A percentile compares a stretch with the other conserved stretches of the same genome.
These are phyloP conservation scores for Odontomyia ornata DNA, from an alignment of 2,888 invertebrate genomes.

Conservation along the genomic window DNA sequence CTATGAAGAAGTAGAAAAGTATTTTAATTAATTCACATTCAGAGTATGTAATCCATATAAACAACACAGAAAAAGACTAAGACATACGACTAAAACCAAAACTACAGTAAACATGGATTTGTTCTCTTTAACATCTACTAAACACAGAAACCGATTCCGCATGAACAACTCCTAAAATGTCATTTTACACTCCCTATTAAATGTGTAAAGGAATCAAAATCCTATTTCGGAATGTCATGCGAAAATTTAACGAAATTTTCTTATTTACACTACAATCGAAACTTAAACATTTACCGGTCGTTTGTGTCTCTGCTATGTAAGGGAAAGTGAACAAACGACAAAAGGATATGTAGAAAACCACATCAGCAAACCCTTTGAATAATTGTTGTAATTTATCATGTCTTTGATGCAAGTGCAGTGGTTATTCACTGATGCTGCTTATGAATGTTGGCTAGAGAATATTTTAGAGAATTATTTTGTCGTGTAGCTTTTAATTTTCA, in stretches of 20 bases:
- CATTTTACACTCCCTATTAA: slow-evolving; percentile 9
- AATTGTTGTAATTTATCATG: not conserved
- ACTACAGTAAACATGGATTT: not conserved
- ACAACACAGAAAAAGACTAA: not conserved
- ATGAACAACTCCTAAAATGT: slow-evolving; percentile 34
- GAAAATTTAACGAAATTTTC: slow-evolving; percentile 47
- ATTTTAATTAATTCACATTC: no score
- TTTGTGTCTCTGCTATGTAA: not conserved
- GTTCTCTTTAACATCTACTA: no score
- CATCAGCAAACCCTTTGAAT: not conserved
- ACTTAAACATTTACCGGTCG: slow-evolving; percentile 12
- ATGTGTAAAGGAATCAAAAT: slow-evolving; percentile 43
- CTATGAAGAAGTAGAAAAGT: no score
- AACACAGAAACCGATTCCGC: slow-evolving; percentile 38
- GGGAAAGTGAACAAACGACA: not conserved
- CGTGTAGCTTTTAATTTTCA: no score
- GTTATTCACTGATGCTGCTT: no score
- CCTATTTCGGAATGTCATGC: slow-evolving; percentile 48
- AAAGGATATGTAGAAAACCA: not conserved
- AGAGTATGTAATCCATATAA: no score
- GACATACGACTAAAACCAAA: not conserved
- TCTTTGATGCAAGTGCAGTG: not conserved
- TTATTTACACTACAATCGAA: slow-evolving; percentile 45
- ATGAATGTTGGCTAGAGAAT: no score
- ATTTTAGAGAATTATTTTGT: no score